Conservation (phyloP, 2,797 vertebrate genomes). For the Taenioides sp. region DNA sequence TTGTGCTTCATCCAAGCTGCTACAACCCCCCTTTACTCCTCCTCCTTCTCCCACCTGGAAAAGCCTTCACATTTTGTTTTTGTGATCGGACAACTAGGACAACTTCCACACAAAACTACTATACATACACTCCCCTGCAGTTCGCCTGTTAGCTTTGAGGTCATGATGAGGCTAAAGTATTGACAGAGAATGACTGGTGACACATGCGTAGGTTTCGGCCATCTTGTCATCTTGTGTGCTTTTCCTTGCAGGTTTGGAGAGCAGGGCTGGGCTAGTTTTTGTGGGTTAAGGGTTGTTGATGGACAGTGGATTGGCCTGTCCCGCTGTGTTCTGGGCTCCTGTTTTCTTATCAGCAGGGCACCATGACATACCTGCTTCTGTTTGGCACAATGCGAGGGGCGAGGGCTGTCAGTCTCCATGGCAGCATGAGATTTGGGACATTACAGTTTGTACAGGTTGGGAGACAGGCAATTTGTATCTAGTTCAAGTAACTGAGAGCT, state of each 20-base stretch:
- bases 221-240: slow-evolving; percentile 32
- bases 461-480: not conserved
- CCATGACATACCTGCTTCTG: slow-evolving; percentile 30
- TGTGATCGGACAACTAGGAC: slow-evolving; percentile 41
- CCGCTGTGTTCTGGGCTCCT: slow-evolving; percentile 32
- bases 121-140: slow-evolving; percentile 27
- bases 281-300: slow-evolving; percentile 22
- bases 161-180: slow-evolving; percentile 8
- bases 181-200: slow-evolving; percentile 7
- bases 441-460: not conserved
- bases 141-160: slow-evolving; percentile 14
- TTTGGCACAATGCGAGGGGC: slow-evolving; percentile 11
- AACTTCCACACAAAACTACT: slow-evolving; percentile 24
- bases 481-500: not conserved
- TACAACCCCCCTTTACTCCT: slow-evolving; percentile 51
- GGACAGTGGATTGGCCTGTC: slow-evolving; percentile 24
- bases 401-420: slow-evolving; percentile 19
- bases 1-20: slow-evolving; percentile 59
- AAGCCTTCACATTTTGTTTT: slow-evolving; percentile 21
- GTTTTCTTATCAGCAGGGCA: slow-evolving; percentile 32
- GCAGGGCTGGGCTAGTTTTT: slow-evolving; percentile 19
- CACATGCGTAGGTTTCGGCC: slow-evolving; percentile 31
- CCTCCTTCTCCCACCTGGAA: slow-evolving; percentile 30
- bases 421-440: slow-evolving; percentile 7
- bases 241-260: slow-evolving; percentile 13